Evolutionary conservation across 2,113 vertebrate species (phyloP), one percentile per base, ranked within the genome.

Genomic region (Callospermophilus lateralis): DNA sequence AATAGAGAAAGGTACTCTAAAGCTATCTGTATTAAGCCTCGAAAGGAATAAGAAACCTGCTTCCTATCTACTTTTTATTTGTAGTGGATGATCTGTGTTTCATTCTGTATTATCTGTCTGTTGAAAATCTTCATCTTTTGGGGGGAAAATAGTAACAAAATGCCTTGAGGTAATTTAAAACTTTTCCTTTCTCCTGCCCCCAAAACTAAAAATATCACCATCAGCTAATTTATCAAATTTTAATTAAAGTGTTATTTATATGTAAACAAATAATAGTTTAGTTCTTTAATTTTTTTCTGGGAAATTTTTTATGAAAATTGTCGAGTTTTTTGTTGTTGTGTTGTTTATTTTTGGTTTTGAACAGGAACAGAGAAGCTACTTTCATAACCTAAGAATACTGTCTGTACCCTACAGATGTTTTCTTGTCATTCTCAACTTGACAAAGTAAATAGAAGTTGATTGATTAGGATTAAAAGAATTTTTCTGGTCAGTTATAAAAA

Each of bases 391-490:
- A 30, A 51, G 24, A 96, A 67, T n/a, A 84, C n/a, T 55, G 1
- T 89, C 58, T 92, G 19, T 90, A 80, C 32, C 32, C 20, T 84
- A 48, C 63, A 83, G 81, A 90, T 97, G 48, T 91, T 95, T 96
- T 68, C 30, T 22, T 93, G 51, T 92, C n/a, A n/a, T 85, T 74
- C 34, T 22, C 89, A 95, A 70, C 68, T 74, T 93, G 81, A 48
- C 78, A 91, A 72, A 90, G 42, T 94, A 91, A 93, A 88, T 67
- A 90, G 12, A 84, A 24, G 16, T 51, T 94, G 73, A 95, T 45
- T 95, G 15, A 93, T 96, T 94, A 93, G 72, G 48, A 93, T 85
- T 96, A 88, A 94, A 90, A 67, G 17, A 84, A 90, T 90, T 89
- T 96, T 93, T 81, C 70, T 93, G 72, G 65, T 86, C 53, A 53